phyloP scores from a whole-genome alignment of 2,797 vertebrate species.

The Enteromius afrohamiltoni region DNA sequence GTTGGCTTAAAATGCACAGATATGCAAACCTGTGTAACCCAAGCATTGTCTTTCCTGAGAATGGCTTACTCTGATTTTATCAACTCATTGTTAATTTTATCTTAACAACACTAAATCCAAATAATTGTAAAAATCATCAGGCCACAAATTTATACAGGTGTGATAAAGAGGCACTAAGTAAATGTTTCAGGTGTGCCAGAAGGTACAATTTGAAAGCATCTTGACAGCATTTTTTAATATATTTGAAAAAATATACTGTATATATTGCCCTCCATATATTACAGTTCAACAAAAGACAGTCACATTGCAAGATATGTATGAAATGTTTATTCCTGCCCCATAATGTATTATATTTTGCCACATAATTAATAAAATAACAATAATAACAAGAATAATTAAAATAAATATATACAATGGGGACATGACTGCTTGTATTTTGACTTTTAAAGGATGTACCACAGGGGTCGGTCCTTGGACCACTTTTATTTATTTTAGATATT shows the following conservation, averaged over 20 bases:
- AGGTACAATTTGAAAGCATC: not conserved
- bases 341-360: not conserved
- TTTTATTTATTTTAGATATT: not conserved
- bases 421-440: not conserved
- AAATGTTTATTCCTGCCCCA: too few species aligned
- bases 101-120: not conserved
- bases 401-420: not conserved
- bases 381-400: too few species aligned
- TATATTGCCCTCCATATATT: too few species aligned
- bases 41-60: constrained; percentile 4
- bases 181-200: not conserved
- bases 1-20: constrained; percentile 31
- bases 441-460: not conserved
- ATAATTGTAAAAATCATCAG: constrained; percentile 1
- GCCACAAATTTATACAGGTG: not conserved
- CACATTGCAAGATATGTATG: too few species aligned
- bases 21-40: not conserved
- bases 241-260: not conserved
- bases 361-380: not conserved
- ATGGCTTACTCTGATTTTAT: not conserved
- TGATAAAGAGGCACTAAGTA: not conserved
- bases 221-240: not conserved
- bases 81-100: constrained; percentile 19
- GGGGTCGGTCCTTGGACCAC: not conserved
- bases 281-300: too few species aligned